Evolutionary conservation across 2,113 vertebrate genomes (phyloP).

Genomic region (Hemichromis elongatus): DNA sequence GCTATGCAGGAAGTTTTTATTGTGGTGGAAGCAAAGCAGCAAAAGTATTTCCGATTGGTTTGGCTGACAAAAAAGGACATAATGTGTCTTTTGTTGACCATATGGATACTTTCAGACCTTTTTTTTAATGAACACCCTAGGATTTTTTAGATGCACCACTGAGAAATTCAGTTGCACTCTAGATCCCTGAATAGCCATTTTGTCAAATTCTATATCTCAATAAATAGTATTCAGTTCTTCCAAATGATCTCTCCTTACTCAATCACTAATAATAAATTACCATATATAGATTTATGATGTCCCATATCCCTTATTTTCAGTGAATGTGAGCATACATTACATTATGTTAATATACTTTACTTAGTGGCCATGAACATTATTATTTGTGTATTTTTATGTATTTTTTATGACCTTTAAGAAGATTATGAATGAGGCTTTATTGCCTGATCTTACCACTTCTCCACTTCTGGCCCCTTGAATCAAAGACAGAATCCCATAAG

Average conservation of each 20-base stretch:
- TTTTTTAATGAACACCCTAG: no score
- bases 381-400: rapidly evolving
- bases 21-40: no score
- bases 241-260: rapidly evolving
- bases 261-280: rapidly evolving
- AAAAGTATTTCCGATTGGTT: no score
- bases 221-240: background rate
- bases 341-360: background rate
- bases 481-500: constrained; percentile 18
- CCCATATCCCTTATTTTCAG: background rate
- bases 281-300: background rate
- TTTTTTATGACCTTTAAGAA: background rate
- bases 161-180: no score
- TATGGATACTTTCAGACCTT: no score
- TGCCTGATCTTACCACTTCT: background rate
- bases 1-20: no score
- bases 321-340: background rate
- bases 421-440: background rate
- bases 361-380: background rate
- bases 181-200: no score
- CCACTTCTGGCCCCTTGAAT: background rate
- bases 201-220: background rate
- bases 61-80: no score
- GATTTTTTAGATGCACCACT: no score
- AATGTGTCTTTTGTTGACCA: no score